Evolutionary conservation across 1,140 invertebrate genomes (phyloP), one percentile per base, ranked within the genome.

Genomic region (Drosophila orena): DNA sequence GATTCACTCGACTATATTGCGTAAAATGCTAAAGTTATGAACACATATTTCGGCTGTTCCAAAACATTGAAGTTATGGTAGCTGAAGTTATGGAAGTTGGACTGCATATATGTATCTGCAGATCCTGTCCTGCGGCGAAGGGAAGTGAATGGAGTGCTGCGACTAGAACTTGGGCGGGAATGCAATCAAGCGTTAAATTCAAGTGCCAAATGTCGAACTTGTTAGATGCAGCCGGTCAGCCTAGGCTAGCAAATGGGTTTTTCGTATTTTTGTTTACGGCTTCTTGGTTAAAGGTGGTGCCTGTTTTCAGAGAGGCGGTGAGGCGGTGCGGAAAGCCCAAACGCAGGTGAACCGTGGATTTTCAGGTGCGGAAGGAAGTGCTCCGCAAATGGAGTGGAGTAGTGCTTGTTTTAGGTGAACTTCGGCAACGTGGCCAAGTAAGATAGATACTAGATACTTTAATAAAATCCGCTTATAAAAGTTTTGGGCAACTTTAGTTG

Each of bases 171-270:
- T 53, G 8, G 54, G 50, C 46, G 42, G 75, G 57, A 81, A 83
- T 83, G 83, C 83, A 86, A 86, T 86, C 83, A 88, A 83, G 83
- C 83, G 83, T 86, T 86, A 86, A 88, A 86, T 86, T 86, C 86
- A 86, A 88, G 83, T 88, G 79, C 83, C 83, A 88, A 86, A 79
- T 83, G 66, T 83, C 83, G 83, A 86, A 86, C 70, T 83, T 83
- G 83, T 83, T 86, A 79, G 83, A 78, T 64, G 78, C 78, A 73
- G 75, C 61, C 58, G 77, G 69, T 35, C n/a, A 34, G 71, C 52
- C 72, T 75, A 86, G 75, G 62, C 66, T 62, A 65, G 71, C 35
- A 30, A 35, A 30, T 27, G 44, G 37, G 27, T 47, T 53, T 70
- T 72, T 72, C 52, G 10, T 50, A 22, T 79, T 83, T 77, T 68